Base-by-base conservation (phyloP, 2,888 invertebrate genomes). In the Argyresthia goedartella region DNA sequence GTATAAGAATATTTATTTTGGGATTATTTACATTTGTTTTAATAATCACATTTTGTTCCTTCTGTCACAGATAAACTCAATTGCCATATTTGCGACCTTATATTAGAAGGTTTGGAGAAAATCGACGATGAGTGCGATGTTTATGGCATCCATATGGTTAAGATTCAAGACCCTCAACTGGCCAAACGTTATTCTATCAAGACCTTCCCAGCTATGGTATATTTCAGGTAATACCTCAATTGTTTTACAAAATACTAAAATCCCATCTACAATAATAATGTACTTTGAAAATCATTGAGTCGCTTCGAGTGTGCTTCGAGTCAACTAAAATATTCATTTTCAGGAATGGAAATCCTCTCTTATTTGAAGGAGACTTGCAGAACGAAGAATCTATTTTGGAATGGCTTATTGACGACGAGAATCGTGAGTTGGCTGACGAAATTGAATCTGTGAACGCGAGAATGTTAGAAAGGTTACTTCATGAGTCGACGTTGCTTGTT, bases 101-200 rank as follows among this genome's bases (percentile, higher is more conserved):
- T 96, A 60, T 85, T 97, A 55, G 94, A 95, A 66, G 95, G 94
- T 54, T 76, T 97, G 54, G 97, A 97, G 71, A 89, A 93, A 59
- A 93, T 97, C 59, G 96, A 96, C 68, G 96, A 96, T 66, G 96
- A 96, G 75, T 95, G 95, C 66, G 96, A 96, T 70, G 93, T 95
- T 0, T 97, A 93, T 71, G 97, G 97, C 49, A 97, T 97, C 63
- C 95, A 96, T 63, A 91, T 97, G 91, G 97, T 97, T 0, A 94
- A 96, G 71, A 96, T 97, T 64, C 94, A 95, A 76, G 97, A 97
- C 81, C 93, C 95, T 0, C 95, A 95, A 67, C 76, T 97, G 55
- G 96, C 97, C 7, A 97, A 96, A 73, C 89, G 96, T 62, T 97
- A 97, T 81, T 96, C 96, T 55, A 97, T 97, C 56, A 96, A 96